Evolutionary conservation across 1,140 invertebrate species (phyloP), one percentile per base, ranked within the genome.

Genomic region (Pseudomyrmex flavicornis): DNA sequence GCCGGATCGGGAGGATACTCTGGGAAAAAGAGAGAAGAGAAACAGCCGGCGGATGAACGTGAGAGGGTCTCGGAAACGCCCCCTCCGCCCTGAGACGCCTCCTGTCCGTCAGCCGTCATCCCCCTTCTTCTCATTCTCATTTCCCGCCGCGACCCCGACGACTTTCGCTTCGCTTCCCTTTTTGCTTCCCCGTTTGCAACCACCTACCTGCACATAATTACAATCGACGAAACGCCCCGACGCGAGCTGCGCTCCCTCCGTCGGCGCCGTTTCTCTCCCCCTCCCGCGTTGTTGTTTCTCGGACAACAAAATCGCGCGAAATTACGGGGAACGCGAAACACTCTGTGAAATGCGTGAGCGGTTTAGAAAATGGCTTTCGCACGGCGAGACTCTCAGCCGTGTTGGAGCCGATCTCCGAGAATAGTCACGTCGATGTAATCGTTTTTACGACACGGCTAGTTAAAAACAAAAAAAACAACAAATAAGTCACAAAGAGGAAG

Each of bases 141-240:
- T 95, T 95, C 94, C 95, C 94, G 94, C 95, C 95, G 93, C 94
- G 94, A 90, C 84, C 87, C 92, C 93, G 79, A 92, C 93, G 93
- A 94, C 95, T 90, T 89, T 91, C 83, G 90, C 90, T 86, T 90
- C 76, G 87, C 85, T 89, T 88, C 62, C 12, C 62, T 68, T 68
- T 77, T 77, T 77, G 62, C 62, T 65, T 61, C 77, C 20, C 68
- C 61, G 74, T 77, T 35, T 35, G 56, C 77, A 85, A 35, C 86
- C 75, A 86, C 83, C 85, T 92, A 92, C 90, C 89, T 90, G 88
- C 75, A 76, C 63, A 76, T 85, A 90, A 92, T 91, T 93, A 93
- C 91, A 93, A 91, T 92, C 89, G 88, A 92, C 88, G 88, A 92
- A 90, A 91, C 86, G 88, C 83, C 85, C 68, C 58, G 72, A 85